Base-by-base conservation (phyloP, 1,140 invertebrate genomes). In the Heliconius eleuchia region DNA sequence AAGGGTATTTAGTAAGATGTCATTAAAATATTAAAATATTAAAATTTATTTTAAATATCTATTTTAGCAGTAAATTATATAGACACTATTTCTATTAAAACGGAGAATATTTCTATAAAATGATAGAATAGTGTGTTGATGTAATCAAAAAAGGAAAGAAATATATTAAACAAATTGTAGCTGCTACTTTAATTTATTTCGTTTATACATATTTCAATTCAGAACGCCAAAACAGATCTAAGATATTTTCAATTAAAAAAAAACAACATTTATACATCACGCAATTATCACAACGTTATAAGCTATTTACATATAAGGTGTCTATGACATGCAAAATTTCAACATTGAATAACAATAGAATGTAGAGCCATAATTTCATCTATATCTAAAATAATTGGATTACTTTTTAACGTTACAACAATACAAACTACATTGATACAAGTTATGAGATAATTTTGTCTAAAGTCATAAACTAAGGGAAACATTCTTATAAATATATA, bases 241-340 rank as follows among this genome's bases (percentile, higher is more conserved):
- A 66, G 60, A 66, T 66, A 84, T 76, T 80, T 75, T 70, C 79
- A 83, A 78, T 78, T 37, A 80, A 83, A 81, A 19, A 8, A 82
- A 82, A 82, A 71, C 55, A 85, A 80, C 76, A 84, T 88, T 88
- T 88, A 85, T 90, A 89, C 86, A 87, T 78, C 79, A 85, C 78
- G 82, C 81, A 73, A 80, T 76, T 81, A 80, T 85, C 84, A 85
- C 82, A 66, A 66, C 1, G 75, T 85, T 77, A 83, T 83, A 84
- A 86, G 82, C 88, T 91, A 92, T 92, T 88, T 88, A 92, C 89
- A 91, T 84, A 89, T 83, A 92, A 86, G 83, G 80, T 85, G 80
- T 88, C 88, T 92, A 91, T 84, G 84, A 89, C 87, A 90, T 90
- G 88, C 86, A 86, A 80, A 82, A 79, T 88, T 82, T 86, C 72